Percentiles rank a stretch among this genome's conserved stretches.
phyloP scores from a whole-genome alignment of 2,113 vertebrate species.

The Montifringilla adamsi region DNA sequence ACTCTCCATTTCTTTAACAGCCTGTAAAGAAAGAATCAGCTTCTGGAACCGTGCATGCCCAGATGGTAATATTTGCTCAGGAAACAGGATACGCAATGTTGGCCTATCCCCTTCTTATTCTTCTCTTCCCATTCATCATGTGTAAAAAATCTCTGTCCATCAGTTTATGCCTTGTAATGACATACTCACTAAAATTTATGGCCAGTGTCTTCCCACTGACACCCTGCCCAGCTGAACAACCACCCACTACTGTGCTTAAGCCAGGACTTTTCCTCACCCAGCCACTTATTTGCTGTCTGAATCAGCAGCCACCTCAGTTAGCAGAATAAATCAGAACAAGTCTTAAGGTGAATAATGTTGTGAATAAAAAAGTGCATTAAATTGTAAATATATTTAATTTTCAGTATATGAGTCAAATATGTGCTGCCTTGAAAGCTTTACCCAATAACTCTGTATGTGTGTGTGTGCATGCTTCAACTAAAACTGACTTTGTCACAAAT shows the following conservation, averaged over 20 bases:
- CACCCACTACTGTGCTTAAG: background rate
- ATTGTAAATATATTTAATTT: background rate
- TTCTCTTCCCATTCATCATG: background rate
- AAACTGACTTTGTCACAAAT: background rate
- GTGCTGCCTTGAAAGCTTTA: background rate
- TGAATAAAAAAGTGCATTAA: background rate
- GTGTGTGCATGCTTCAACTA: background rate
- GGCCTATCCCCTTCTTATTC: background rate
- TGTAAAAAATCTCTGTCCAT: background rate
- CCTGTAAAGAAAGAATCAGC: background rate
- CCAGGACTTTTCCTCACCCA: background rate
- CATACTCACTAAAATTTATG: background rate
- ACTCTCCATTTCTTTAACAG: background rate
- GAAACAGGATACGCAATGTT: rapidly evolving
- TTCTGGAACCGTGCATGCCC: background rate
- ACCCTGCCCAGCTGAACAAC: background rate
- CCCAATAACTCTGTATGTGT: background rate
- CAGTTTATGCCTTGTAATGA: background rate
- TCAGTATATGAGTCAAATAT: background rate
- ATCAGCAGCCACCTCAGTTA: background rate
- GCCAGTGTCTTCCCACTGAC: background rate
- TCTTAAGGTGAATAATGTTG: background rate
- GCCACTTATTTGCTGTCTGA: background rate
- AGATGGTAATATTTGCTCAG: background rate
- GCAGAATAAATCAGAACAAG: background rate